Conservation (phyloP, 2,797 vertebrate species). For the Picus viridis region DNA sequence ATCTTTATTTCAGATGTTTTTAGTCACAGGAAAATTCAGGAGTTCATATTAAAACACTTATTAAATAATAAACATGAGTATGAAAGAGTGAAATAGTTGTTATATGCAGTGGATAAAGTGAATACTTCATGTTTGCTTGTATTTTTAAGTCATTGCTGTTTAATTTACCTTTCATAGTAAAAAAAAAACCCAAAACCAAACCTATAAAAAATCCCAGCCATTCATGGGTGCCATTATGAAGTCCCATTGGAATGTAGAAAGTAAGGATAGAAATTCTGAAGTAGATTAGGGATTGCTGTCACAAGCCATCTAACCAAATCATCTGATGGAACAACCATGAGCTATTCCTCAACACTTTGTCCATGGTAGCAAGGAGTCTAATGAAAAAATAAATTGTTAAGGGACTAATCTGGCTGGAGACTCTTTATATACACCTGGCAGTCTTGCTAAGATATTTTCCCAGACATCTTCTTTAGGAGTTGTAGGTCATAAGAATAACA, state of each 20-base stretch:
- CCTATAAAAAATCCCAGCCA: neutral
- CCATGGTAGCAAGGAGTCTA: neutral
- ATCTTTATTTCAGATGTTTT: neutral
- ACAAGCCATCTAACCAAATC: neutral
- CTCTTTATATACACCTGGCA: neutral
- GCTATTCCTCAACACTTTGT: neutral
- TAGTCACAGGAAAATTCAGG: neutral
- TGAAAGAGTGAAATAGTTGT: neutral
- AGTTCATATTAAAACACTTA: neutral
- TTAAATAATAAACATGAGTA: neutral
- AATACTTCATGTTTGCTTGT: neutral
- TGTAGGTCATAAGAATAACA: neutral
- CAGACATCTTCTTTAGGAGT: neutral
- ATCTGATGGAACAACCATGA: neutral
- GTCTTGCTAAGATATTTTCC: neutral
- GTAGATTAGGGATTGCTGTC: neutral
- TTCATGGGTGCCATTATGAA: neutral
- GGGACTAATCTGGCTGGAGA: neutral
- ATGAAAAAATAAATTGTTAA: neutral
- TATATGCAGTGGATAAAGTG: neutral
- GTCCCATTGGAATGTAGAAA: neutral
- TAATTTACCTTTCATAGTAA: neutral
- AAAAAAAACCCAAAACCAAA: no score
- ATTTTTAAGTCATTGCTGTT: neutral
- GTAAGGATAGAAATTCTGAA: neutral